Evolutionary conservation across 2,888 invertebrate genomes (phyloP).

Genomic region (Diabrotica balteata): DNA sequence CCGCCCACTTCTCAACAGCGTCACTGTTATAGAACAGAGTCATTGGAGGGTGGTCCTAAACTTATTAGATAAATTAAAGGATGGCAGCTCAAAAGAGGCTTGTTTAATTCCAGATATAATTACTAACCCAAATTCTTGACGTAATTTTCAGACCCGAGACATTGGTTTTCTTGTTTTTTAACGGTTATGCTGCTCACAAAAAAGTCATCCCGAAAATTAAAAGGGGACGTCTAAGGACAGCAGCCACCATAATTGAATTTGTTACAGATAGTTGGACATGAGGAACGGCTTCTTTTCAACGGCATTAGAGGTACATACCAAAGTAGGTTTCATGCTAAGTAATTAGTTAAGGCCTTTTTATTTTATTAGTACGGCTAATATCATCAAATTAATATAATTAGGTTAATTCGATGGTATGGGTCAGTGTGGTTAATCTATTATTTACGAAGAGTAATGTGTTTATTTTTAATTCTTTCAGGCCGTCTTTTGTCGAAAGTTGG

Average conservation of each 20-base stretch:
- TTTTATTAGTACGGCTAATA: too few species aligned
- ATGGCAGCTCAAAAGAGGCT: constrained; percentile 8
- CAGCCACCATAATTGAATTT: constrained; percentile 20
- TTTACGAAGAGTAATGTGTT: too few species aligned
- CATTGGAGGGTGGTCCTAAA: background rate
- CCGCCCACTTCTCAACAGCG: background rate
- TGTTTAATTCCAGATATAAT: background rate
- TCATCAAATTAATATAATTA: too few species aligned
- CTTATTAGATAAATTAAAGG: constrained; percentile 25
- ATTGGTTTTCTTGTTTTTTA: constrained; percentile 19
- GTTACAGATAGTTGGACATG: constrained; percentile 24
- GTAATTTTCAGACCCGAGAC: constrained; percentile 13
- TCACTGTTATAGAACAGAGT: background rate
- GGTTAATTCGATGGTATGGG: too few species aligned
- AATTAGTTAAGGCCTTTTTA: background rate
- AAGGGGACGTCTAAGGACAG: constrained; percentile 5
- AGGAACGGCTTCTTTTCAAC: constrained; percentile 18
- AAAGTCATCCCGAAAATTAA: constrained; percentile 22
- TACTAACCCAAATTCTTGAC: background rate
- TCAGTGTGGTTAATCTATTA: too few species aligned
- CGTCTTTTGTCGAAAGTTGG: too few species aligned
- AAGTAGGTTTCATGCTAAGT: constrained; percentile 6
- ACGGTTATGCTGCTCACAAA: background rate
- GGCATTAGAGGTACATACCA: background rate
- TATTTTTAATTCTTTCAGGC: too few species aligned